phyloP scores from a whole-genome alignment of 2,113 vertebrate genomes.

The Pleuronectes platessa region DNA sequence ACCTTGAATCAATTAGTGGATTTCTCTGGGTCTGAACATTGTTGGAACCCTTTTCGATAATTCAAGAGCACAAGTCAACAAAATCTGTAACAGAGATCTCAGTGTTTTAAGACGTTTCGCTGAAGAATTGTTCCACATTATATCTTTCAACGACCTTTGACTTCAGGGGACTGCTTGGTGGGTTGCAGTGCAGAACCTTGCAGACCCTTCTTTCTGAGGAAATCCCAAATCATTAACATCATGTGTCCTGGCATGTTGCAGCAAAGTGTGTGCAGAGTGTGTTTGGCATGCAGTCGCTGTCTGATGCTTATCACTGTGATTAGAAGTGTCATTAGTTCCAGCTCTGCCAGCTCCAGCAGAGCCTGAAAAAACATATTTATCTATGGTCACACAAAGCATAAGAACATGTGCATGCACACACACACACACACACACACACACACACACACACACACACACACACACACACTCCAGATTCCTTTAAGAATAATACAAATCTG shows the following conservation, averaged over 20 bases:
- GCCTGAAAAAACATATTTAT: conserved; percentile 70
- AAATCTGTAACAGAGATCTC: too few relatives aligned
- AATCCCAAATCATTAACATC: conserved; percentile 53
- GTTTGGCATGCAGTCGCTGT: conserved; percentile 71
- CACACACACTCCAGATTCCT: background rate
- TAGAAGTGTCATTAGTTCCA: conserved; percentile 76
- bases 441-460: conserved; percentile 1
- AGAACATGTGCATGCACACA: background rate
- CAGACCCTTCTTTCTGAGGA: conserved; percentile 33
- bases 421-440: conserved; percentile 12
- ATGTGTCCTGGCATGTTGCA: conserved; percentile 61
- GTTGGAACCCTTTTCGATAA: too few relatives aligned
- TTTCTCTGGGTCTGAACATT: too few relatives aligned
- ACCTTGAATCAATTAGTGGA: too few relatives aligned
- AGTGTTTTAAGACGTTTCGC: too few relatives aligned
- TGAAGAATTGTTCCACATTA: background rate
- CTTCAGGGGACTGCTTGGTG: conserved; percentile 4
- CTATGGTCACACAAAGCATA: conserved; percentile 36
- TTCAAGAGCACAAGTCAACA: too few relatives aligned
- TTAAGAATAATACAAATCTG: conserved; percentile 24
- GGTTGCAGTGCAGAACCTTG: conserved; percentile 13
- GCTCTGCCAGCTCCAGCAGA: conserved; percentile 67
- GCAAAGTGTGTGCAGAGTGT: conserved; percentile 58
- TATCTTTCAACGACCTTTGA: background rate
- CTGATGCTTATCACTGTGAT: conserved; percentile 77